Evolutionary conservation across 2,888 invertebrate species (phyloP).

Genomic region (Drosophila pegasa): DNA sequence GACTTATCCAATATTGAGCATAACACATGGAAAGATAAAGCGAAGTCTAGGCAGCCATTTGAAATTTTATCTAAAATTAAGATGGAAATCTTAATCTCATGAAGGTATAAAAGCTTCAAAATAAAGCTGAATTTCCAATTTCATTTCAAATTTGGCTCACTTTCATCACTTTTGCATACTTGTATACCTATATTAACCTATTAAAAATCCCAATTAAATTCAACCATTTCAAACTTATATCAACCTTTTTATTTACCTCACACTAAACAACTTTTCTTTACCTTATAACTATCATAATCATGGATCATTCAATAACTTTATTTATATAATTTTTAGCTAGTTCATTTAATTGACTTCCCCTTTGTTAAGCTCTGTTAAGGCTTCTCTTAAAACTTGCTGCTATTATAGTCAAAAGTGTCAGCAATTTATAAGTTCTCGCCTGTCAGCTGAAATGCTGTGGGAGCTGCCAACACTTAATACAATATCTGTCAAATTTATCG

Average conservation of each 20-base stretch:
- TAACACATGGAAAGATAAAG: no score
- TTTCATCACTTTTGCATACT: neutral
- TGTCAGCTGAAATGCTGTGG: neutral
- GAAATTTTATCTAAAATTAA: no score
- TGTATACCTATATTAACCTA: neutral
- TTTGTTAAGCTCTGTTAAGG: neutral
- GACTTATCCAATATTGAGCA: no score
- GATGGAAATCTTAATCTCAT: no score
- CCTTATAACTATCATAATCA: no score
- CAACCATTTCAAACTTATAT: neutral
- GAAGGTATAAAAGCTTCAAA: no score
- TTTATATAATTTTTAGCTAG: neutral
- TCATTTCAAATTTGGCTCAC: neutral
- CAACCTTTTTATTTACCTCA: neutral
- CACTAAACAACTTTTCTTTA: no score
- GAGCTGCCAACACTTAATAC: conserved; percentile 3
- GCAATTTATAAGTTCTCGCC: neutral
- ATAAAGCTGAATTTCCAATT: no score
- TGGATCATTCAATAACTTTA: no score
- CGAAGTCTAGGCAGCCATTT: no score
- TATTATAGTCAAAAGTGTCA: neutral
- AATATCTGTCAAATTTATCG: conserved; percentile 11
- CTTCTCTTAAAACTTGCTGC: neutral
- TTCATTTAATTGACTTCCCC: neutral
- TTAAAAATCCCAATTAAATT: neutral